Conservation (phyloP, 1,140 invertebrate species). For the Sycophaga agraensis region DNA sequence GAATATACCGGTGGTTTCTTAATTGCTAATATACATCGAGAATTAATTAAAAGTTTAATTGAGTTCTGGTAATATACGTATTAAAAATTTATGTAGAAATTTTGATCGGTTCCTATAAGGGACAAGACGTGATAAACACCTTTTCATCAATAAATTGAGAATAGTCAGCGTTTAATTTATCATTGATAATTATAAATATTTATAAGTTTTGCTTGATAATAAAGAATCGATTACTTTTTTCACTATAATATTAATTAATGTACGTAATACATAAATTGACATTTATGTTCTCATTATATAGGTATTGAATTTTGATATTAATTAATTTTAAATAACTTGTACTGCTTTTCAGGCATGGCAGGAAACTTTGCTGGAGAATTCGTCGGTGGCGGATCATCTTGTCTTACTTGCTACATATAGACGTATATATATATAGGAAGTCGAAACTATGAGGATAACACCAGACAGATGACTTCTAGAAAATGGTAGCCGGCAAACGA, state of each 20-base stretch:
- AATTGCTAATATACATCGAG: neutral
- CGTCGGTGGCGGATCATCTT: slow-evolving; percentile 9
- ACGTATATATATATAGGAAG: slow-evolving; percentile 4
- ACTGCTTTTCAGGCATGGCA: neutral
- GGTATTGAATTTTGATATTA: too few relatives aligned
- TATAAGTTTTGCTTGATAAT: too few relatives aligned
- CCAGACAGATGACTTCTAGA: slow-evolving; percentile 22
- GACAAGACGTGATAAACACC: too few relatives aligned
- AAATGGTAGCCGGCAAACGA: slow-evolving; percentile 23
- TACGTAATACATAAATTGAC: too few relatives aligned
- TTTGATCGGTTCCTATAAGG: too few relatives aligned
- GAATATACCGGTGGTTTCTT: neutral
- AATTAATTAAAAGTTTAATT: slow-evolving; percentile 8
- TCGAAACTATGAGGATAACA: slow-evolving; percentile 21
- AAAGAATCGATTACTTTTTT: too few relatives aligned
- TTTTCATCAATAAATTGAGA: too few relatives aligned
- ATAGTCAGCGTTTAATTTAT: too few relatives aligned
- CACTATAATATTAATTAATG: too few relatives aligned
- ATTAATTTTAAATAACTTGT: neutral
- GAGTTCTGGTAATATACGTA: neutral
- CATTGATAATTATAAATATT: too few relatives aligned
- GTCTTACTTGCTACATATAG: neutral
- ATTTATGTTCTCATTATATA: too few relatives aligned
- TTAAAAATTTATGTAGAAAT: too few relatives aligned
- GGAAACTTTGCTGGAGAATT: slow-evolving; percentile 9